Conservation (phyloP, 2,797 vertebrate genomes). For the Takifugu ocellatus region DNA sequence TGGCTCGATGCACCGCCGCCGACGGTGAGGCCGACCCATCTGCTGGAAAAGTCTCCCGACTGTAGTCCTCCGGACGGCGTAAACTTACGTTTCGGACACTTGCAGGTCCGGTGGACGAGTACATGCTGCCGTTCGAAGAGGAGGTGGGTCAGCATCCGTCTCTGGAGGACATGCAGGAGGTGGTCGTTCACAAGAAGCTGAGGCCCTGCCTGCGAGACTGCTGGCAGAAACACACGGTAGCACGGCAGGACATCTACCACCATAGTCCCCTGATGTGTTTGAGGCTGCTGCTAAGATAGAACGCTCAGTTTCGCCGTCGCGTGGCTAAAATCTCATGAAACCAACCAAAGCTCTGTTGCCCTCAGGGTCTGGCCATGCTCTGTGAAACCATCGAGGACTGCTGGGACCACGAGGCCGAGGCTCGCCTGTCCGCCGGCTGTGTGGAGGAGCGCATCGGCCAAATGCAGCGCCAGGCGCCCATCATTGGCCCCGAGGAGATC, state of each 20-base stretch:
- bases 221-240: slow-evolving; percentile 97
- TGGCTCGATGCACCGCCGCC: slow-evolving; percentile 89
- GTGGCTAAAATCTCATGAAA: neutral
- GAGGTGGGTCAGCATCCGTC: slow-evolving; percentile 97
- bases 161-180: slow-evolving; percentile 98
- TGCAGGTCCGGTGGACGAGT: slow-evolving; percentile 93
- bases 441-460: slow-evolving; percentile 94
- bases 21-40: slow-evolving; percentile 79
- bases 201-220: slow-evolving; percentile 91
- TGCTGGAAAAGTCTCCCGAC: neutral
- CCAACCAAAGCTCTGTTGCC: neutral
- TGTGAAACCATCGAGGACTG: slow-evolving; percentile 98
- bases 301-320: no score
- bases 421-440: slow-evolving; percentile 92
- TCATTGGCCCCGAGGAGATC: slow-evolving; percentile 93
- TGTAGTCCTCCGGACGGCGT: no score
- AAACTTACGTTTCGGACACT: neutral
- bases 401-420: slow-evolving; percentile 98
- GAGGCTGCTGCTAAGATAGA: no score
- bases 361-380: slow-evolving; percentile 91
- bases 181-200: slow-evolving; percentile 98
- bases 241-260: neutral
- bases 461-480: slow-evolving; percentile 92
- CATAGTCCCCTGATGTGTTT: no score
- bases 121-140: slow-evolving; percentile 96